phyloP scores from a whole-genome alignment of 2,888 invertebrate genomes.

The Volucella inanis region DNA sequence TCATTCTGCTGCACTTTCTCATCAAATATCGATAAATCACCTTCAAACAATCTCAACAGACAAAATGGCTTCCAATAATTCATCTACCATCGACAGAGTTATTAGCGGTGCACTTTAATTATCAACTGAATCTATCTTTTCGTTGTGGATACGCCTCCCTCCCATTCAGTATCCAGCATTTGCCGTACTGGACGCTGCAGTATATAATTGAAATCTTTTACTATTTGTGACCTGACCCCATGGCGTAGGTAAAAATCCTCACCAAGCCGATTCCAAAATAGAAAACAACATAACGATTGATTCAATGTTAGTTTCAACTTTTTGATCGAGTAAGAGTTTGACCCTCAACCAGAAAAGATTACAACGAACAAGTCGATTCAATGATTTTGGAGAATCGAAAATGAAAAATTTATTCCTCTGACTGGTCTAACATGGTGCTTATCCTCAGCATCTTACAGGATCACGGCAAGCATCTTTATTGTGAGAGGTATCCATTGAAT shows the following conservation, averaged over 20 bases:
- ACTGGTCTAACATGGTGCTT: no score
- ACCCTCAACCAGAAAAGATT: slow-evolving; percentile 2
- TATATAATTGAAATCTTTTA: slow-evolving; percentile 36
- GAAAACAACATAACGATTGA: slow-evolving; percentile 30
- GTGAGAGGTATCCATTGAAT: slow-evolving; percentile 11
- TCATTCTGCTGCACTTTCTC: slow-evolving; percentile 39
- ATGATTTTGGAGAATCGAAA: neutral
- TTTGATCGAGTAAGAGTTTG: neutral
- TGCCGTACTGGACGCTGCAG: neutral
- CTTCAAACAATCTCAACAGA: slow-evolving; percentile 13
- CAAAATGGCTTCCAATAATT: slow-evolving; percentile 45
- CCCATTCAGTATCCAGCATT: neutral
- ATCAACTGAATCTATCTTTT: slow-evolving; percentile 28
- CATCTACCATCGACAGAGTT: slow-evolving; percentile 24
- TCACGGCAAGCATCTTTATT: neutral
- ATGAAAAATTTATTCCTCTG: neutral
- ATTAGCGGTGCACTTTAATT: slow-evolving; percentile 50
- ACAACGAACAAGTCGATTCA: slow-evolving; percentile 40
- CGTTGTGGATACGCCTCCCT: neutral
- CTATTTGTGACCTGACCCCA: slow-evolving; percentile 13
- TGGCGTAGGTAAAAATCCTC: slow-evolving; percentile 7
- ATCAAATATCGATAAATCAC: slow-evolving; percentile 46
- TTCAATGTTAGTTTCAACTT: slow-evolving; percentile 24
- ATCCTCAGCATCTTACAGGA: neutral
- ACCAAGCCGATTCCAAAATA: slow-evolving; percentile 33